Base-by-base conservation (phyloP, 2,797 vertebrate genomes). In the Diglossa cyanea region DNA sequence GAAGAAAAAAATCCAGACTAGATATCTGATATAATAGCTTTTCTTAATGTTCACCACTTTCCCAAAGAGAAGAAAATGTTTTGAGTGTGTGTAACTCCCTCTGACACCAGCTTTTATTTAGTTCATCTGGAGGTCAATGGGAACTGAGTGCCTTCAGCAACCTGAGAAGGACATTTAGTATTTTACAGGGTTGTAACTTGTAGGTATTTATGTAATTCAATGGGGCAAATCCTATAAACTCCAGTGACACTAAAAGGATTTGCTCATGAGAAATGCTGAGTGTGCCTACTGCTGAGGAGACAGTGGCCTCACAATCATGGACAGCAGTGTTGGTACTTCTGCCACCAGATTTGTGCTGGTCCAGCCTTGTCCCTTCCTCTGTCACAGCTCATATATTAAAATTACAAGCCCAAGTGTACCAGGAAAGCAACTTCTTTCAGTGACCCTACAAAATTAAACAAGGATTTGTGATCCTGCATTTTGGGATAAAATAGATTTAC, bases 71-170 rank as follows among this genome's bases (percentile, higher is more conserved):
- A 48, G 11, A 51, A 86, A 73, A 62, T 28, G 16, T 68, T 86
- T 61, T 26, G 37, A 90, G 40, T 78, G 66, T 51, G 28, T 90
- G 87, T 73, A 76, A 62, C 37, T 88, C 54, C 17, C 76, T 88
- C 44, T 45, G 24, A 90, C n/a, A 78, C 40, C 62, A 75, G n/a
- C 44, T 92, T 94, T 94, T 86, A 65, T 81, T 88, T 68, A 86
- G 66, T 90, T 93, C 73, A 79, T 21, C 23, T 73, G 19, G 19
- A 88, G 63, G 73, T 81, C 92, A 88, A 10, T 28, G 26, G 65
- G 55, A 91, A 51, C 58, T 4, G 37, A 93, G 37, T 30, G 70
- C 66, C 76, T 93, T 73, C 71, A 81, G 88, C 73, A 86, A 55
- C 31, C 45, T 16, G 44, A 79, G 63, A 50, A 74, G n/a, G 83